These are phyloP conservation scores for Tiliacea citrago DNA, from an alignment of 2,888 invertebrate species.

Conservation along the genomic window DNA sequence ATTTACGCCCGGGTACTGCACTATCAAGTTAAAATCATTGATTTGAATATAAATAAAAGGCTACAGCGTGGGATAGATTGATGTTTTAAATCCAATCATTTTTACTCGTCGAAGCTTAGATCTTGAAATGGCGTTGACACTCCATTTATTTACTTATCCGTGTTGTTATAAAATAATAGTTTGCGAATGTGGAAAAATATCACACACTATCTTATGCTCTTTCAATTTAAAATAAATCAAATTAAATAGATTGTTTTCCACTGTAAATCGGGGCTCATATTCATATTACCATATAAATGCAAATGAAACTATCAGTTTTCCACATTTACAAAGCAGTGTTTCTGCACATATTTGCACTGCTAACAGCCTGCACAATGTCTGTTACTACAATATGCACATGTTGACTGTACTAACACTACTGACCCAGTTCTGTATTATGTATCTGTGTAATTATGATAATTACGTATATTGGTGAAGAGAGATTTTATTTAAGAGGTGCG, in stretches of 20 bases:
- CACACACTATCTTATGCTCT: too few species aligned
- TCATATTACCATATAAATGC: background rate
- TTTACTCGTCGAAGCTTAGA: background rate
- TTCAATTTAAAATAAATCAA: too few species aligned
- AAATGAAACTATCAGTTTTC: conserved; percentile 28
- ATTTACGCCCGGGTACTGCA: too few species aligned
- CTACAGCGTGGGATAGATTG: background rate
- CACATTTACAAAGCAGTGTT: conserved; percentile 30
- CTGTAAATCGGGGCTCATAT: background rate
- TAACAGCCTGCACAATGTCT: conserved; percentile 40
- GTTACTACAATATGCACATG: conserved; percentile 26
- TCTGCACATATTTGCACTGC: conserved; percentile 48
- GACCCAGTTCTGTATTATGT: conserved; percentile 53
- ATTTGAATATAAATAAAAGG: too few species aligned
- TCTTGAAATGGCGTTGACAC: background rate
- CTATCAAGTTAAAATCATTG: too few species aligned
- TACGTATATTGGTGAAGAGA: conserved; percentile 29
- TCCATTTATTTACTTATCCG: conserved; percentile 41
- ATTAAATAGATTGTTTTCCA: background rate
- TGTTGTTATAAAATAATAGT: conserved; percentile 22
- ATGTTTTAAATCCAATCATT: background rate
- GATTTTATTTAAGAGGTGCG: conserved; percentile 5
- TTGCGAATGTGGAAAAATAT: conserved; percentile 32
- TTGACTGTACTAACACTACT: conserved; percentile 54
- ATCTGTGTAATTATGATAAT: conserved; percentile 49